These are phyloP conservation scores for Physeter macrocephalus DNA, from an alignment of 2,113 vertebrate genomes.

Conservation along the genomic window DNA sequence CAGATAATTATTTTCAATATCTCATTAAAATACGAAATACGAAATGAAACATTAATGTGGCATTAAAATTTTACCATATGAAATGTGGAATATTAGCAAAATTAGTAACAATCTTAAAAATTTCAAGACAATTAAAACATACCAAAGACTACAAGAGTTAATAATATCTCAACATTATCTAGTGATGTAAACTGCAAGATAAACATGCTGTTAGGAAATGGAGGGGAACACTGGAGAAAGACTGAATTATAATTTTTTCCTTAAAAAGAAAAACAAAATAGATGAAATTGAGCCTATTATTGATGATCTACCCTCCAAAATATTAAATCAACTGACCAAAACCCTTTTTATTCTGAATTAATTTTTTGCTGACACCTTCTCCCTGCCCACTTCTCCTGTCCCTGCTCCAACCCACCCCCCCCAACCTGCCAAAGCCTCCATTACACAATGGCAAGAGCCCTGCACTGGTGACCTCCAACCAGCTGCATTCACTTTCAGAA, in stretches of 20 bases:
- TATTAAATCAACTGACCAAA: slow-evolving; percentile 89
- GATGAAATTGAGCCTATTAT: slow-evolving; percentile 91
- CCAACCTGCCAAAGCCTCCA: slow-evolving; percentile 97
- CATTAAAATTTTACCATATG: slow-evolving; percentile 49
- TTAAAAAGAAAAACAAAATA: slow-evolving; percentile 77
- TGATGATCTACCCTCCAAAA: slow-evolving; percentile 88
- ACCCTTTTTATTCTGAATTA: slow-evolving; percentile 85
- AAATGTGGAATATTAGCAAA: slow-evolving; percentile 47
- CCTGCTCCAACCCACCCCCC: slow-evolving; percentile 76
- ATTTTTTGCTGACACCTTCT: slow-evolving; percentile 91
- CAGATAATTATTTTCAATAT: slow-evolving; percentile 46
- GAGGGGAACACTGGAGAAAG: slow-evolving; percentile 79
- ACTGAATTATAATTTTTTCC: slow-evolving; percentile 68
- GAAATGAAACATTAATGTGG: slow-evolving; percentile 24
- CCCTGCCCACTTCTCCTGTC: slow-evolving; percentile 84
- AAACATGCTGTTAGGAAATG: slow-evolving; percentile 82
- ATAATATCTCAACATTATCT: slow-evolving; percentile 77
- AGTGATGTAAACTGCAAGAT: slow-evolving; percentile 80
- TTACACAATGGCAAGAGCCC: slow-evolving; percentile 99
- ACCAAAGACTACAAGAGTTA: slow-evolving; percentile 65
- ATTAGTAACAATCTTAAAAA: slow-evolving; percentile 61
- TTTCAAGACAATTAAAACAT: slow-evolving; percentile 52
- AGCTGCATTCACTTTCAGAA: slow-evolving; percentile 99
- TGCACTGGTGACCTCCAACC: slow-evolving; percentile 98
- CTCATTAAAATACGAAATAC: slow-evolving; percentile 52